These are phyloP conservation scores for Hippoglossus hippoglossus DNA, from an alignment of 2,797 vertebrate species.

Conservation along the genomic window DNA sequence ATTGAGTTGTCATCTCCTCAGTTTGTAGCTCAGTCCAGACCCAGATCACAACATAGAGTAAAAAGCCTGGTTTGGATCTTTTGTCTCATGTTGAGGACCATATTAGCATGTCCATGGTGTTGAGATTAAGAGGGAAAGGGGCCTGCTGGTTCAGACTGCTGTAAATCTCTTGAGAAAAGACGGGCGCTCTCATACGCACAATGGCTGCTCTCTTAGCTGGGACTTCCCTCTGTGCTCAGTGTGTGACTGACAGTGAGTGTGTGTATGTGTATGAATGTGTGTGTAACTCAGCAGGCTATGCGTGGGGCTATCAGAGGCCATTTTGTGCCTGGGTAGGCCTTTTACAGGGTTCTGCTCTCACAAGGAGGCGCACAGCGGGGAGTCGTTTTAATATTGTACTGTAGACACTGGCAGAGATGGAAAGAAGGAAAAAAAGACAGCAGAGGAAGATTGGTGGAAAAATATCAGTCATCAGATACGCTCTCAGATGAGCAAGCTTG, in stretches of 20 bases:
- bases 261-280: constrained; percentile 18
- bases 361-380: constrained; percentile 60
- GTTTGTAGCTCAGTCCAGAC: constrained; percentile 46
- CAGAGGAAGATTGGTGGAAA: constrained; percentile 32
- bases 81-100: constrained; percentile 71
- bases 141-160: constrained; percentile 70
- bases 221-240: constrained; percentile 74
- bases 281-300: constrained; percentile 54
- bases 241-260: constrained; percentile 53
- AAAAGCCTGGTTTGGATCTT: constrained; percentile 68
- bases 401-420: constrained; percentile 48
- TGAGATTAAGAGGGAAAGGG: constrained; percentile 71
- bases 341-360: constrained; percentile 58
- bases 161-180: constrained; percentile 78
- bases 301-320: constrained; percentile 62
- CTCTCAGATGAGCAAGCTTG: constrained; percentile 25
- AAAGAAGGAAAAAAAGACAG: constrained; percentile 17
- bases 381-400: constrained; percentile 42
- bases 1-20: constrained; percentile 70
- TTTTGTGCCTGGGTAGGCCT: constrained; percentile 65
- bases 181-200: constrained; percentile 67
- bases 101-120: constrained; percentile 83
- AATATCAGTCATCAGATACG: constrained; percentile 28
- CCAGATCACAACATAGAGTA: constrained; percentile 57
- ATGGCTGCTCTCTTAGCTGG: constrained; percentile 76